phyloP scores from a whole-genome alignment of 2,797 vertebrate species.

The Mionectes olivaceus region DNA sequence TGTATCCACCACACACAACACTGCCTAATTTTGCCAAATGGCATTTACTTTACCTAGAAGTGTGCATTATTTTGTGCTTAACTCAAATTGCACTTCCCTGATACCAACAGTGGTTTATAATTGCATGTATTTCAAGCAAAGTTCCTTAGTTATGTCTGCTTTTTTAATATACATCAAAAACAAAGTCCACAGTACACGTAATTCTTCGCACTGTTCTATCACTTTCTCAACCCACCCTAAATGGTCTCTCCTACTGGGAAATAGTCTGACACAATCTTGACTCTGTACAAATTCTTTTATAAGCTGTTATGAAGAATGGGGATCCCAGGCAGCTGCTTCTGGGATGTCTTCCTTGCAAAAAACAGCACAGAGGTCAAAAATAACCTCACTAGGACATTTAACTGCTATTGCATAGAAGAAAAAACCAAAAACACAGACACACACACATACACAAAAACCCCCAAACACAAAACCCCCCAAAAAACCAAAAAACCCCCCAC shows the following conservation, averaged over 20 bases:
- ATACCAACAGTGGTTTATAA: background rate
- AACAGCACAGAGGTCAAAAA: background rate
- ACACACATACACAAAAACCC: no score
- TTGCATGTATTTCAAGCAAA: conserved; percentile 10
- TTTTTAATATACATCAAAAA: background rate
- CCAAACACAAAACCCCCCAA: background rate
- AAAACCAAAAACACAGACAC: background rate
- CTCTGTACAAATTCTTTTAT: background rate
- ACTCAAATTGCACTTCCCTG: background rate
- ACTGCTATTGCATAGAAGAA: background rate
- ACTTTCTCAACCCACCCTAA: background rate
- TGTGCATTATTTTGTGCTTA: conserved; percentile 2
- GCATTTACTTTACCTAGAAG: background rate
- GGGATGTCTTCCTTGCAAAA: background rate
- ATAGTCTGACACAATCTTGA: background rate
- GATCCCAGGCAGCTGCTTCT: background rate
- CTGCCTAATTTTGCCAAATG: background rate
- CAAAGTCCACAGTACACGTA: background rate
- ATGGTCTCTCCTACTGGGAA: background rate
- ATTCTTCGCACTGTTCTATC: background rate
- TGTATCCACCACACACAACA: background rate
- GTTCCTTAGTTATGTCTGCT: background rate
- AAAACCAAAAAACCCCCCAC: background rate
- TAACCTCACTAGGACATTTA: background rate
- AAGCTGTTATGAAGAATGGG: background rate